Evolutionary conservation across 2,888 invertebrate genomes (phyloP).

Genomic region (Zelleria hepariella): DNA sequence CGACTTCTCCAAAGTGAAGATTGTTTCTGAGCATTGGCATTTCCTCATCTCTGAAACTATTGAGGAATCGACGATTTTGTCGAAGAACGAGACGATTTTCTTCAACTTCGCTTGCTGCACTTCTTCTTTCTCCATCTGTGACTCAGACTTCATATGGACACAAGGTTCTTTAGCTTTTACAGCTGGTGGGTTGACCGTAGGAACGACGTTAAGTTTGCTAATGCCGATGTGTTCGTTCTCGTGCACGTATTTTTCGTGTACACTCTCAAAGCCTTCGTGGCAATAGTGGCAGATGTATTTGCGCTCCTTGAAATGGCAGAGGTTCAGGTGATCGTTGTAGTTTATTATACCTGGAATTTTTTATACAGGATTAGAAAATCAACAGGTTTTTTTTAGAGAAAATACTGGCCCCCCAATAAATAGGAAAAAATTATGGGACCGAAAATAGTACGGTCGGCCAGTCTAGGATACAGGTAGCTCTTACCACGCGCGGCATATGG

Average conservation of each 20-base stretch:
- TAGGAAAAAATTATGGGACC: no score
- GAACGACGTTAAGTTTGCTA: slow-evolving; percentile 24
- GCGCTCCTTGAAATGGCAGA: slow-evolving; percentile 47
- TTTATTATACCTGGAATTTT: slow-evolving; percentile 55
- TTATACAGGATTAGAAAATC: no score
- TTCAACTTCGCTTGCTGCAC: slow-evolving; percentile 39
- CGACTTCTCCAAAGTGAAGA: slow-evolving; percentile 23
- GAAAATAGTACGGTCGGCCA: no score
- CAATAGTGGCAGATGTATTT: slow-evolving; percentile 51
- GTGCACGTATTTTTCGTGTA: slow-evolving; percentile 38
- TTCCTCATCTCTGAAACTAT: slow-evolving; percentile 35
- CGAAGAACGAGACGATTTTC: slow-evolving; percentile 59
- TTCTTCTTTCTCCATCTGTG: slow-evolving; percentile 16
- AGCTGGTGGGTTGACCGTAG: slow-evolving; percentile 1
- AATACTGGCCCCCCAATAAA: no score
- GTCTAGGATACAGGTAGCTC: no score
- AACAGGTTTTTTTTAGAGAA: no score
- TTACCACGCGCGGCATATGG: no score
- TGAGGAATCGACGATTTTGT: slow-evolving; percentile 42
- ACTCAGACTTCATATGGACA: no score
- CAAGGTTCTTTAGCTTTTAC: slow-evolving; percentile 11
- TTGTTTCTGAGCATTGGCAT: slow-evolving; percentile 30
- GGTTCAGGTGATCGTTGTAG: slow-evolving; percentile 59
- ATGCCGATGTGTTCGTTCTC: slow-evolving; percentile 58
- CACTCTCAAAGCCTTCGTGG: slow-evolving; percentile 50